phyloP scores from a whole-genome alignment of 2,113 vertebrate species.

The Gymnarchus niloticus region DNA sequence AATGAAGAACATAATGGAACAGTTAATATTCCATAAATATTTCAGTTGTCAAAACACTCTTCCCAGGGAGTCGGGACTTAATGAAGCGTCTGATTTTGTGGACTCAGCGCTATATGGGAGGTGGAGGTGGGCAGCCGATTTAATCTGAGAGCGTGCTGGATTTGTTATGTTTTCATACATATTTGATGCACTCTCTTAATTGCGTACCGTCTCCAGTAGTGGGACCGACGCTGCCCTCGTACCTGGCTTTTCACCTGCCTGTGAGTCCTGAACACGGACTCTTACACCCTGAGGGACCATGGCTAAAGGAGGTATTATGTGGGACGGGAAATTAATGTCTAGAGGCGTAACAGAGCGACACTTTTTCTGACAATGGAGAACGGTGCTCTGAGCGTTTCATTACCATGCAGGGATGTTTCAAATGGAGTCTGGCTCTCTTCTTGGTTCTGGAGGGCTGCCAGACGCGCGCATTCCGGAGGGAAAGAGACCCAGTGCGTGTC shows the following conservation, averaged over 20 bases:
- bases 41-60: constrained; percentile 27
- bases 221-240: constrained; percentile 7
- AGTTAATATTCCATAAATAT: constrained; percentile 31
- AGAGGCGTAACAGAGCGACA: constrained; percentile 16
- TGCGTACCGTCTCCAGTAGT: constrained; percentile 18
- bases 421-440: constrained; percentile 20
- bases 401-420: constrained; percentile 29
- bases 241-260: constrained; percentile 19
- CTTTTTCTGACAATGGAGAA: constrained; percentile 21
- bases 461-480: constrained; percentile 12
- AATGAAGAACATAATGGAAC: background rate
- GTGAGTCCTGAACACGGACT: constrained; percentile 11
- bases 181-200: constrained; percentile 31
- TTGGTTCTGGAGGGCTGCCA: background rate
- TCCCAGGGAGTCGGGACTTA: constrained; percentile 18
- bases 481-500: too few relatives aligned
- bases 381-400: constrained; percentile 30
- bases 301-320: constrained; percentile 17
- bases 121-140: background rate
- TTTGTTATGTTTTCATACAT: constrained; percentile 31
- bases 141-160: constrained; percentile 20
- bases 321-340: constrained; percentile 23
- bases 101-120: constrained; percentile 22
- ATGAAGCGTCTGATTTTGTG: constrained; percentile 28
- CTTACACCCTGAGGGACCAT: constrained; percentile 14